Conservation (phyloP, 1,140 invertebrate genomes). For the Hetaerina americana region DNA sequence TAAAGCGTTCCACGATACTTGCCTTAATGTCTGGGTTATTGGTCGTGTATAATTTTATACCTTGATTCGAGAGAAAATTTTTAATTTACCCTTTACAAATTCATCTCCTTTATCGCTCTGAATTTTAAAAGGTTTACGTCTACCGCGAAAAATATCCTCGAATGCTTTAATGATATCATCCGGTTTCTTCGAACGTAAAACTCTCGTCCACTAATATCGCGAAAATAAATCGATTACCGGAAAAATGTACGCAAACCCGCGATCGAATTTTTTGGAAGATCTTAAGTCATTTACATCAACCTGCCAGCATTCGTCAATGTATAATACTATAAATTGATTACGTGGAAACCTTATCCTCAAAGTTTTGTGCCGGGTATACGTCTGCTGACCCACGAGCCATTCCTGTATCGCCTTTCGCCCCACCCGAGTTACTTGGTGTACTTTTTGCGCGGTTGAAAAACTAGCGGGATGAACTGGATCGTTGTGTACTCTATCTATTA, state of each 20-base stretch:
- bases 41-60: background rate
- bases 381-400: no score
- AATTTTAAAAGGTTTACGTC: background rate
- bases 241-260: background rate
- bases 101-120: background rate
- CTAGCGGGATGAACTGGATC: no score
- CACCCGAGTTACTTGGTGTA: no score
- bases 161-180: background rate
- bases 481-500: no score
- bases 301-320: no score
- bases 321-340: no score
- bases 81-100: background rate
- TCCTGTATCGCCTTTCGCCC: no score
- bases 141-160: background rate
- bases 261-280: no score
- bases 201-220: background rate
- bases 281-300: no score
- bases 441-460: no score
- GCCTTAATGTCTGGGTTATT: background rate
- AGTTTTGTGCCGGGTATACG: no score
- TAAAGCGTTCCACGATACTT: background rate
- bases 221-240: background rate
- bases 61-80: background rate
- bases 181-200: background rate
- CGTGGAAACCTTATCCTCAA: no score